These are phyloP conservation scores for Motacilla tschutschensis DNA, from an alignment of 2,113 vertebrate species.

Conservation along the genomic window DNA sequence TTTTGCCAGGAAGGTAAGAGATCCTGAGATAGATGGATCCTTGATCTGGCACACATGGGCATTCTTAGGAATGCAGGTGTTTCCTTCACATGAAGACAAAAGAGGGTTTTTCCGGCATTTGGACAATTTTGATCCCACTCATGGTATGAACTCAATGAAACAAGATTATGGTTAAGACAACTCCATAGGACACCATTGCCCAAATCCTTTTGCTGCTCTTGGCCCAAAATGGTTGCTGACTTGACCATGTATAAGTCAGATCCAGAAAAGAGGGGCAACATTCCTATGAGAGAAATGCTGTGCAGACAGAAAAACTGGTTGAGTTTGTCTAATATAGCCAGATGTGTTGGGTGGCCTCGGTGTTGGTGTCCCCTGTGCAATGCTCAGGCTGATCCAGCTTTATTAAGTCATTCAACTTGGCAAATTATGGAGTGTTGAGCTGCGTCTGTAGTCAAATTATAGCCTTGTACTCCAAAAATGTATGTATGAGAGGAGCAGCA, in stretches of 20 bases:
- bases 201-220: not conserved
- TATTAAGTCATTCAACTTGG: not conserved
- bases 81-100: not conserved
- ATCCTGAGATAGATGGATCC: slow-evolving; percentile 38
- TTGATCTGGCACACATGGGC: slow-evolving; percentile 32
- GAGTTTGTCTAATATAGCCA: not conserved
- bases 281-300: not conserved
- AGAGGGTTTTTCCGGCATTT: not conserved
- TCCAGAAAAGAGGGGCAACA: not conserved
- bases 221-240: not conserved
- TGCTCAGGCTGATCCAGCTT: not conserved
- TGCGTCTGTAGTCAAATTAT: not conserved
- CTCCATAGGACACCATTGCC: not conserved
- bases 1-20: slow-evolving; percentile 45
- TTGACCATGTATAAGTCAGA: not conserved
- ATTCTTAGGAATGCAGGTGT: slow-evolving; percentile 30
- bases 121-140: not conserved
- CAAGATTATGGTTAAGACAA: not conserved
- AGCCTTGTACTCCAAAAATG: not conserved
- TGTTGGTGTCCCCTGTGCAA: not conserved
- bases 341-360: not conserved
- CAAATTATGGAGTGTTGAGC: not conserved
- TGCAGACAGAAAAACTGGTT: not conserved
- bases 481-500: not conserved
- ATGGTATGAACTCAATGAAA: not conserved